Percentiles rank a stretch among this genome's conserved stretches.
phyloP scores from a whole-genome alignment of 2,113 vertebrate genomes.

The Bos javanicus region DNA sequence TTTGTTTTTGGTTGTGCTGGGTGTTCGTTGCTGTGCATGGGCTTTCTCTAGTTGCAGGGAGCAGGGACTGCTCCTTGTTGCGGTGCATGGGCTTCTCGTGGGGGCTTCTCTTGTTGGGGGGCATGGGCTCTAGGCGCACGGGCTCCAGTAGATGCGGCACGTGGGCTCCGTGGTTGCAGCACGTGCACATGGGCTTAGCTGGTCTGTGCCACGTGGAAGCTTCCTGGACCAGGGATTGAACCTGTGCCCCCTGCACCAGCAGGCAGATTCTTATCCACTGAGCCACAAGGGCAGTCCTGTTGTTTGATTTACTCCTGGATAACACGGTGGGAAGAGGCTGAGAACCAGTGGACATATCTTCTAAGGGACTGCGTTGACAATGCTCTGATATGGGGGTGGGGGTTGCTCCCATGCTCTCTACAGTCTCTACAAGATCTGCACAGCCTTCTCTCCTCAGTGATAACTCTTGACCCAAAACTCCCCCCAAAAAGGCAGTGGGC shows the following conservation, averaged over 20 bases:
- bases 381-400: not conserved
- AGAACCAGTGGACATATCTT: not conserved
- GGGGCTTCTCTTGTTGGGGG: not conserved
- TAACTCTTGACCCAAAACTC: not conserved
- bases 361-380: not conserved
- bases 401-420: not conserved
- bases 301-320: not conserved
- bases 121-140: rapidly evolving
- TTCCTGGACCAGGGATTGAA: not conserved
- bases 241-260: not conserved
- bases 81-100: not conserved
- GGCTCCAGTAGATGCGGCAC: not conserved
- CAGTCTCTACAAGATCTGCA: not conserved
- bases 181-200: not conserved
- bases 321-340: not conserved
- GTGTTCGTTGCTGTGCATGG: not conserved
- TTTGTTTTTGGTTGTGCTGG: not conserved
- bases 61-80: not conserved
- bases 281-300: not conserved
- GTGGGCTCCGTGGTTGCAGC: not conserved
- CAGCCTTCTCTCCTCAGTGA: not conserved
- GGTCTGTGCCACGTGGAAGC: rapidly evolving
- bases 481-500: not conserved
- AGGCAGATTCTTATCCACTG: not conserved
- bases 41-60: not conserved